Percentiles rank a stretch among this genome's conserved stretches.
phyloP scores from a whole-genome alignment of 2,888 invertebrate species.

The Pristionchus maxplancki region DNA sequence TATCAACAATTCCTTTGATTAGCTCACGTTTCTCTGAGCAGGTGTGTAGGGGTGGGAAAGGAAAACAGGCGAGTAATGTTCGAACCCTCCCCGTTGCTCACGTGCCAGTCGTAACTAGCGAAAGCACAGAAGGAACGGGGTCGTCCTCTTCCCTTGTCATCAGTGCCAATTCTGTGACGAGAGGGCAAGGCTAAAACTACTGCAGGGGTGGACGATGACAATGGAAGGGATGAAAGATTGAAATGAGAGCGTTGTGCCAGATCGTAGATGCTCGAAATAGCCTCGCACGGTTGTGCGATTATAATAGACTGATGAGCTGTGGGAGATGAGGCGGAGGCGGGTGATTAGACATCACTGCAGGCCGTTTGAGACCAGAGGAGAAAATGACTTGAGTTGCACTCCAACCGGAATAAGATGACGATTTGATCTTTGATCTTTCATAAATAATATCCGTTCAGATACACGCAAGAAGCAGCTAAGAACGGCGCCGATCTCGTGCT shows the following conservation, averaged over 20 bases:
- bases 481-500: conserved; percentile 69
- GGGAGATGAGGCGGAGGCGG: too few species aligned
- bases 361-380: too few species aligned
- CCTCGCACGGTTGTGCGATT: neutral
- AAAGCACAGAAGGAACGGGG: too few species aligned
- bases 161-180: neutral
- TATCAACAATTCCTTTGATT: neutral
- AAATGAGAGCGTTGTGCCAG: neutral
- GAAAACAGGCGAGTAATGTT: neutral
- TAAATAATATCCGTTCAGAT: conserved; percentile 1
- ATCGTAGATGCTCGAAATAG: neutral
- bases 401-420: too few species aligned
- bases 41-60: neutral
- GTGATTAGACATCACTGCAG: too few species aligned
- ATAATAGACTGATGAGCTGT: neutral
- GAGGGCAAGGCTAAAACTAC: neutral
- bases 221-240: neutral
- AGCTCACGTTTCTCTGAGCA: neutral
- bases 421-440: neutral
- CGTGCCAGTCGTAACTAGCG: too few species aligned
- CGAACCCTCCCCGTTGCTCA: too few species aligned
- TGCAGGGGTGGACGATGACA: neutral
- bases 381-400: too few species aligned
- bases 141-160: neutral
- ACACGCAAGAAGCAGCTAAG: conserved; percentile 59